These are phyloP conservation scores for Astropecten irregularis DNA, from an alignment of 53 echinoderm and acorn worm species.

Conservation along the genomic window DNA sequence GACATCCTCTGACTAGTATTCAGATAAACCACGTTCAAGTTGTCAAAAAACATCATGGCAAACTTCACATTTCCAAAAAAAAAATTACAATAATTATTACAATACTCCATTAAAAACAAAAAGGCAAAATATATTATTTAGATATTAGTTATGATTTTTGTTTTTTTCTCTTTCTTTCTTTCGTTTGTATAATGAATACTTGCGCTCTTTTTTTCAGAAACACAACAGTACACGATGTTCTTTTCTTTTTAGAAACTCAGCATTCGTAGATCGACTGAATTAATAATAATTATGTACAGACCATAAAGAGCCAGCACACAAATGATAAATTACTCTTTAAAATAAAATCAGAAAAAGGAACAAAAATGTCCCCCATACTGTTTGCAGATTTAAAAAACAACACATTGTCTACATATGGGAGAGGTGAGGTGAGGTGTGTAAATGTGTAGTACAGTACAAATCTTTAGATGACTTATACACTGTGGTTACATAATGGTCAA, in stretches of 20 bases:
- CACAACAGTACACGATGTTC: neutral
- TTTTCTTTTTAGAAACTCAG: no score
- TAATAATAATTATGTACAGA: no score
- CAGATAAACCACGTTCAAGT: conserved; percentile 18
- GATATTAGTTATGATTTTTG: neutral
- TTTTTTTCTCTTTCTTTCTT: neutral
- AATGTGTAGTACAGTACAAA: no score
- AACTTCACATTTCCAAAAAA: no score
- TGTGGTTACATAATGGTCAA: no score
- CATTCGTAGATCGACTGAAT: no score
- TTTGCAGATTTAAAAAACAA: no score
- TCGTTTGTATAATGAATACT: conserved; percentile 41
- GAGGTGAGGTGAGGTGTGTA: no score
- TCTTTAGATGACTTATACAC: no score
- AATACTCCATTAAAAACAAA: conserved; percentile 41
- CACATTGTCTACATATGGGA: no score
- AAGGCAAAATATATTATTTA: conserved; percentile 54
- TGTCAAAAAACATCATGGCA: conserved; percentile 7
- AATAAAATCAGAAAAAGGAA: neutral
- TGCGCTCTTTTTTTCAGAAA: conserved; percentile 3
- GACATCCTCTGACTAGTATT: neutral
- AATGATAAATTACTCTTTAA: neutral
- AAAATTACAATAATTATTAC: conserved; percentile 24
- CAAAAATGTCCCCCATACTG: no score
- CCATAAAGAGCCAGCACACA: conserved; percentile 1